Evolutionary conservation across 2,888 invertebrate genomes (phyloP).

Genomic region (Aspidapion aeneum): DNA sequence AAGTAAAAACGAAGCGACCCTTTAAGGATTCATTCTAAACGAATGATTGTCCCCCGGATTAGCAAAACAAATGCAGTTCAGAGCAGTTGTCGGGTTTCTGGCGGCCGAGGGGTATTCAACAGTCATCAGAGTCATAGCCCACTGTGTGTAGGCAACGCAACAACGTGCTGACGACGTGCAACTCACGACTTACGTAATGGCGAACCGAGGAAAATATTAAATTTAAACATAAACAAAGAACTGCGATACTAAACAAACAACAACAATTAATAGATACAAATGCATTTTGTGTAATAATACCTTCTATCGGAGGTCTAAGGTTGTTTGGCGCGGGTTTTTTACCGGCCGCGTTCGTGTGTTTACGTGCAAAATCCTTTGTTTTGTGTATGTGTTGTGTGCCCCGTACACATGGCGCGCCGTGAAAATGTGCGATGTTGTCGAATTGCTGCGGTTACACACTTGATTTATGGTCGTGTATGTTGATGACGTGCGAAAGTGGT

Average conservation of each 20-base stretch:
- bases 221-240: no score
- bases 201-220: no score
- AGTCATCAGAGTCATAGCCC: background rate
- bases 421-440: slow-evolving; percentile 32
- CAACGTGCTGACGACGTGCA: background rate
- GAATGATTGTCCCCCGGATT: background rate
- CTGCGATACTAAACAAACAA: no score
- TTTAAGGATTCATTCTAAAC: no score
- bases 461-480: slow-evolving; percentile 13
- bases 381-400: slow-evolving; percentile 29
- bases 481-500: slow-evolving; percentile 18
- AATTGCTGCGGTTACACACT: slow-evolving; percentile 3
- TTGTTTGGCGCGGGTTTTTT: background rate
- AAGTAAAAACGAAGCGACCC: no score
- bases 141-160: no score
- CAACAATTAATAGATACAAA: no score
- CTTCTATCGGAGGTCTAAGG: background rate
- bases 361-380: slow-evolving; percentile 35
- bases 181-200: background rate
- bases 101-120: background rate
- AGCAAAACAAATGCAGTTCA: background rate
- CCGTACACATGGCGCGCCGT: slow-evolving; percentile 49
- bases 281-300: no score
- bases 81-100: background rate
- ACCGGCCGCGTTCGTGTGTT: slow-evolving; percentile 15